Percentiles rank a stretch among this genome's conserved stretches.
Conservation (phyloP, 1,140 invertebrate species). For the Acarapis woodi region DNA sequence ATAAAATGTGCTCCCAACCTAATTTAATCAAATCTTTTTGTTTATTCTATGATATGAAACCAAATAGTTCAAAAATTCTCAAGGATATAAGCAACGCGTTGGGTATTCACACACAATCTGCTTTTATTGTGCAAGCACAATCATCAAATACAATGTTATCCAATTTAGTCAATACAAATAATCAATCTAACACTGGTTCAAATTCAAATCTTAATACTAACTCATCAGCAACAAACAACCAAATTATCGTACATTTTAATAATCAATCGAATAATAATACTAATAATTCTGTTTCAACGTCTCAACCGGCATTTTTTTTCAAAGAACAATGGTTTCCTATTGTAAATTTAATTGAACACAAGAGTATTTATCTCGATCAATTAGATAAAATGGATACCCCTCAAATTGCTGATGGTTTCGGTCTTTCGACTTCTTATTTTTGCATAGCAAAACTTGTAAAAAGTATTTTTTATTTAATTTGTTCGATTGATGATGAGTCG, state of each 20-base stretch:
- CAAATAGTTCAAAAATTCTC: slow-evolving; percentile 65
- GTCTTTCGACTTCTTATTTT: slow-evolving; percentile 71
- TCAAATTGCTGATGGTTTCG: slow-evolving; percentile 68
- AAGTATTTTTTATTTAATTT: slow-evolving; percentile 13
- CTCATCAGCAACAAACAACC: slow-evolving; percentile 28
- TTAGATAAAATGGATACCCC: slow-evolving; percentile 81
- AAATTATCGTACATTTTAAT: no score
- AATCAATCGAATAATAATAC: slow-evolving; percentile 32
- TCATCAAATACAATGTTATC: slow-evolving; percentile 10
- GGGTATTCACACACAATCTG: slow-evolving; percentile 74
- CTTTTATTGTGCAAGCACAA: slow-evolving; percentile 30
- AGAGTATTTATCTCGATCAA: slow-evolving; percentile 36
- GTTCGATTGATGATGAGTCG: slow-evolving; percentile 14
- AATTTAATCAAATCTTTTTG: slow-evolving; percentile 51
- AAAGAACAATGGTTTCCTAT: slow-evolving; percentile 68
- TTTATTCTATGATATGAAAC: slow-evolving; percentile 70
- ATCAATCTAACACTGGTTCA: no score
- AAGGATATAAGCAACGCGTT: slow-evolving; percentile 83
- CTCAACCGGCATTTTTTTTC: slow-evolving; percentile 71
- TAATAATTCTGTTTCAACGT: slow-evolving; percentile 38
- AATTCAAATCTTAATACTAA: slow-evolving; percentile 16
- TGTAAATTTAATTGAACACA: slow-evolving; percentile 25
- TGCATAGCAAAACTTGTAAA: slow-evolving; percentile 49
- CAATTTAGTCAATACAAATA: slow-evolving; percentile 8
- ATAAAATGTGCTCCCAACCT: slow-evolving; percentile 63